Evolutionary conservation across 1,140 invertebrate genomes (phyloP).

Genomic region (Bombus vancouverensis): DNA sequence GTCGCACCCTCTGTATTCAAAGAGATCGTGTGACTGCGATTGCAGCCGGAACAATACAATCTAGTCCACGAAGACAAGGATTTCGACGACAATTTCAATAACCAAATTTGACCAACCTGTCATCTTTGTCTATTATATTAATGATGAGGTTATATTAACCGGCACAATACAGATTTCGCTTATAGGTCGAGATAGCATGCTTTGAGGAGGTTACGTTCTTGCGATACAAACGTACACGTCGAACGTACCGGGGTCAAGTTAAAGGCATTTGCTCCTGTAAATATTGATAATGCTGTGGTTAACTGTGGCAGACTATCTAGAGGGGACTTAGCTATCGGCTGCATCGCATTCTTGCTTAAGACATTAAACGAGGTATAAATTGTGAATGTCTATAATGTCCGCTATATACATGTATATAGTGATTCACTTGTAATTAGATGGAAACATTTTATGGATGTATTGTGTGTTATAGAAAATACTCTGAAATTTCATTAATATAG

Average conservation of each 20-base stretch:
- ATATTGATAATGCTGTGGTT: conserved; percentile 10
- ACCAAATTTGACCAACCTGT: not conserved
- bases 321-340: not conserved
- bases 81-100: conserved; percentile 34
- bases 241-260: not conserved
- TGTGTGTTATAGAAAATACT: too few species aligned
- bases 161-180: not conserved
- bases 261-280: conserved; percentile 17
- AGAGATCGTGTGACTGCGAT: not conserved
- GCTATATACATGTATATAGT: not conserved
- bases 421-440: not conserved
- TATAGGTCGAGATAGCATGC: not conserved
- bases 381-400: not conserved
- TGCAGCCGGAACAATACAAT: not conserved
- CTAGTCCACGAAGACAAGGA: not conserved
- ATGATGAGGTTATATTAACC: conserved; percentile 3
- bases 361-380: not conserved
- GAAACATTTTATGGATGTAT: not conserved
- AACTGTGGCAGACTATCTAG: not conserved
- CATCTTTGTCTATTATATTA: conserved; percentile 10
- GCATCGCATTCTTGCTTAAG: conserved; percentile 1
- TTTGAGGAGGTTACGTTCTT: not conserved
- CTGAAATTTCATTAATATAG: not conserved
- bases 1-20: not conserved
- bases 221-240: conserved; percentile 4